Evolutionary conservation across 2,888 invertebrate genomes (phyloP), one percentile per base, ranked within the genome.

Genomic region (Drosophila falleni): DNA sequence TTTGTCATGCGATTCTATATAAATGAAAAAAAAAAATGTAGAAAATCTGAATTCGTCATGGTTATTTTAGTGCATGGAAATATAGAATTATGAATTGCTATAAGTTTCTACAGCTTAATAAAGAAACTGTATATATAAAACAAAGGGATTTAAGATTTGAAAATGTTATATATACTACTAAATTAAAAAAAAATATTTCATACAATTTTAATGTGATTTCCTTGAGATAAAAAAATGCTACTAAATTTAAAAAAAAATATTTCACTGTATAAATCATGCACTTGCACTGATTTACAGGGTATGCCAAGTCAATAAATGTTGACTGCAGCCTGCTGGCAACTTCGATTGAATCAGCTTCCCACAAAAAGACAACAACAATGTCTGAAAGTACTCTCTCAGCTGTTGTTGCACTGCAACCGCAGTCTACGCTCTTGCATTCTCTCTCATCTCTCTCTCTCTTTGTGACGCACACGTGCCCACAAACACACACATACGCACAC

Each of bases 1-100:
- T 58, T 77, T 62, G 50, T 77, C 74, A 74, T 71, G 77, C 71
- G 13, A 66, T 66, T 51, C 29, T 61, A 58, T 54, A 26, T 44
- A 63, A 23, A 19, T 1, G 19, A 19, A 19, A 2, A 19, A 19
- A 19, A 8, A 33, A 16, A 46, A 47, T 5, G 15, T 31, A 35
- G 26, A 26, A 16, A 16, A 5, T n/a, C 46, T n/a, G 26, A 19
- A n/a, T 49, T 65, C 31, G 51, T 53, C 46, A 51, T 42, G 56
- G 19, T 39, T 51, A 23, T 51, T 69, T 37, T 39, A 51, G 33
- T 46, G 37, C 39, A 46, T 39, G 26, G 41, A 39, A 15, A 39
- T 9, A 15, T 31, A 15, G 39, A 39, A n/a, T 15, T 3, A 39
- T 39, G 8, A 15, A 8, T 9, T 9, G 9, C 9, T 2, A 31